Conservation (phyloP, 2,113 vertebrate species). For the Callithrix jacchus region DNA sequence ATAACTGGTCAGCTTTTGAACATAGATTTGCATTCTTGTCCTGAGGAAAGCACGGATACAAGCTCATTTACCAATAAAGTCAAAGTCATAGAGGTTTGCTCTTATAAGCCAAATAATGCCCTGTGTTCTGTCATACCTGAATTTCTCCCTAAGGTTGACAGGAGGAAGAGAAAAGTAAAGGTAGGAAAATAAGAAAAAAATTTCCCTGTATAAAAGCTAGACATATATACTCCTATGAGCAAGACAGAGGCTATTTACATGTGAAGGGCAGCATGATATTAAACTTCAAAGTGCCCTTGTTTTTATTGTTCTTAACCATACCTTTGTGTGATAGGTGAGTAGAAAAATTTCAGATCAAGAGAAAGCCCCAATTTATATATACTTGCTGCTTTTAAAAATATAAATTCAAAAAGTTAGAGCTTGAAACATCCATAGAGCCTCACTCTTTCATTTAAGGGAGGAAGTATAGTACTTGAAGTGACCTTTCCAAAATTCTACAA, state of each 20-base stretch:
- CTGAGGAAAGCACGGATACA: not conserved
- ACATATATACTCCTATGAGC: not conserved
- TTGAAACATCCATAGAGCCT: not conserved
- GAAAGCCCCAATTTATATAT: not conserved
- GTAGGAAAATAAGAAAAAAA: not conserved
- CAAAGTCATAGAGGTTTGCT: not conserved
- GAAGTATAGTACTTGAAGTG: not conserved
- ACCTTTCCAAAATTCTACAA: not conserved
- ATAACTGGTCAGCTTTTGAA: not conserved
- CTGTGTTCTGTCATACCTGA: not conserved
- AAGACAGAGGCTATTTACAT: not conserved
- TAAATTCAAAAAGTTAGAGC: not conserved
- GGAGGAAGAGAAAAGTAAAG: not conserved
- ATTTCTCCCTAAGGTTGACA: not conserved
- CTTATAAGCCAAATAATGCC: not conserved
- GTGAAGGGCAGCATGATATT: not conserved
- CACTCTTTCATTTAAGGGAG: not conserved
- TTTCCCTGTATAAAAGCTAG: not conserved
- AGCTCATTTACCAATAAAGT: not conserved
- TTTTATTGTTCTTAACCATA: not conserved
- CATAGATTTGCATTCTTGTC: not conserved
- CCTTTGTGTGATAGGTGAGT: not conserved
- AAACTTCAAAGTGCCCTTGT: not conserved
- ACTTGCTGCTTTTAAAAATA: not conserved
- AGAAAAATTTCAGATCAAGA: not conserved